A percentile compares a stretch with the other conserved stretches of the same genome.
Evolutionary conservation across 1,140 invertebrate species (phyloP).

Genomic region (Aphis gossypii): DNA sequence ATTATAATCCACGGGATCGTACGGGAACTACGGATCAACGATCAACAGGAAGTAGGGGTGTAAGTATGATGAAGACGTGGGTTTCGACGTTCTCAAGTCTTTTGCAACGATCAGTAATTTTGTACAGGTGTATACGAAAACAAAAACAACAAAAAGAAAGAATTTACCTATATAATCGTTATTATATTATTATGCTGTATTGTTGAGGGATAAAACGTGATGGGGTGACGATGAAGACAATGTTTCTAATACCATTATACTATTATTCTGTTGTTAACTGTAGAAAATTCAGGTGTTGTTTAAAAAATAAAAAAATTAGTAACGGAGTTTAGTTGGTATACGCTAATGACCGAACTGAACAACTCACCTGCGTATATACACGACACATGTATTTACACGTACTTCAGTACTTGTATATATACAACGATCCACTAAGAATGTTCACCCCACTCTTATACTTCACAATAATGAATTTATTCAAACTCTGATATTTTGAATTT

Average conservation of each 20-base stretch:
- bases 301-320: background rate
- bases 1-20: background rate
- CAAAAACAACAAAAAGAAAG: background rate
- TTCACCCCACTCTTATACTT: background rate
- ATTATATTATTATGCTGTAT: background rate
- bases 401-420: background rate
- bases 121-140: background rate
- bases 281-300: background rate
- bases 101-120: background rate
- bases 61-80: background rate
- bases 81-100: background rate
- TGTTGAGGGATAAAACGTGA: slow-evolving; percentile 18
- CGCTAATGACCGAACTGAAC: background rate
- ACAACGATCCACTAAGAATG: background rate
- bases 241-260: background rate
- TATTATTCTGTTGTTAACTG: slow-evolving; percentile 1
- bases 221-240: slow-evolving; percentile 18
- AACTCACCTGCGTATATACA: background rate
- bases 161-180: background rate
- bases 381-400: background rate
- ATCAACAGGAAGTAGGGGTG: slow-evolving; percentile 41
- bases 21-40: slow-evolving; percentile 30
- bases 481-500: background rate
- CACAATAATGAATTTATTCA: background rate
- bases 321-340: background rate